Percentiles rank a stretch among this genome's conserved stretches.
These are phyloP conservation scores for Acleris literana DNA, from an alignment of 2,888 invertebrate genomes.

Conservation along the genomic window DNA sequence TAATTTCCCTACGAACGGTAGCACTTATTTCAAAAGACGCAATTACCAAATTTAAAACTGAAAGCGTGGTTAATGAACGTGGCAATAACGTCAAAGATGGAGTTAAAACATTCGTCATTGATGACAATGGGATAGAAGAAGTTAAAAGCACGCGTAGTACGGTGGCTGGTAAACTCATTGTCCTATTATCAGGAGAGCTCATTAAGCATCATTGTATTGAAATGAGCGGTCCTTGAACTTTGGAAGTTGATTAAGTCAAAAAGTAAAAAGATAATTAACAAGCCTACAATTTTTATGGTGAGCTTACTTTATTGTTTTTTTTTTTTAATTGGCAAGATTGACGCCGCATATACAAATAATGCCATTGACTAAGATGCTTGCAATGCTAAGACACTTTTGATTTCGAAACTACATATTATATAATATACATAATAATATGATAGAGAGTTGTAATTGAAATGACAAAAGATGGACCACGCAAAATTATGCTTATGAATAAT, in stretches of 20 bases:
- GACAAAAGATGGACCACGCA: too few relatives aligned
- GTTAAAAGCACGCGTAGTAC: conserved; percentile 34
- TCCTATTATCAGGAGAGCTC: conserved; percentile 30
- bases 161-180: conserved; percentile 34
- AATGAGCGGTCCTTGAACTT: conserved; percentile 35
- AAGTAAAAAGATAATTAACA: conserved; percentile 6
- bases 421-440: too few relatives aligned
- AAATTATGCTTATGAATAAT: too few relatives aligned
- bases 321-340: background rate
- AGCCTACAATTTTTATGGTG: background rate
- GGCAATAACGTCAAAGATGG: conserved; percentile 30
- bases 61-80: conserved; percentile 29
- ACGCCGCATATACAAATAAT: background rate
- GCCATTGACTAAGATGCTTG: background rate
- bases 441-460: too few relatives aligned
- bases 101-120: conserved; percentile 33
- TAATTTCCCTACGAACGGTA: conserved; percentile 22
- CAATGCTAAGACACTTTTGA: too few relatives aligned
- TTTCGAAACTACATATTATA: too few relatives aligned
- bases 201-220: conserved; percentile 37
- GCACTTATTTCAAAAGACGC: conserved; percentile 29
- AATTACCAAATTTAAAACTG: conserved; percentile 34
- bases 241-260: conserved; percentile 14
- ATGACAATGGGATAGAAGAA: conserved; percentile 26
- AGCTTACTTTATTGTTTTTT: too few relatives aligned